A percentile compares a stretch with the other conserved stretches of the same genome.
These are phyloP conservation scores for Caenorhabditis tropicalis DNA, from an alignment of 1,140 invertebrate species.

Conservation along the genomic window DNA sequence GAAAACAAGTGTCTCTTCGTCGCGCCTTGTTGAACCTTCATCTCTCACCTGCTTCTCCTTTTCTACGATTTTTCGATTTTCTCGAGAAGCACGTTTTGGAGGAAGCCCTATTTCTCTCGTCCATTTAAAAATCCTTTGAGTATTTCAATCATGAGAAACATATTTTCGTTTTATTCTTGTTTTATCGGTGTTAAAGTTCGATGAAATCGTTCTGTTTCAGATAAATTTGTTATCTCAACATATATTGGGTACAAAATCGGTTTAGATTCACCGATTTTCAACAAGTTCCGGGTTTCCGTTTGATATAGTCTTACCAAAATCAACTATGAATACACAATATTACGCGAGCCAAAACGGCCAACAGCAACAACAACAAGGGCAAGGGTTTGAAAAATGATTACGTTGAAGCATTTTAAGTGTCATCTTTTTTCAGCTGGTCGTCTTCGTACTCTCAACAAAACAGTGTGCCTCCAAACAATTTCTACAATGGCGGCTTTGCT, in stretches of 20 bases:
- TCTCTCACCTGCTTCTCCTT: neutral
- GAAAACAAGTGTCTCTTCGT: slow-evolving; percentile 27
- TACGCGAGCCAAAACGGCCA: slow-evolving; percentile 29
- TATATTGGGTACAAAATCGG: slow-evolving; percentile 37
- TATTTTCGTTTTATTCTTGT: no score
- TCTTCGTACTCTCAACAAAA: slow-evolving; percentile 16
- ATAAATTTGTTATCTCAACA: neutral
- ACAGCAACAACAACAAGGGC: slow-evolving; percentile 5
- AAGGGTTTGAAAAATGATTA: neutral
- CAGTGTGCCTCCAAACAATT: neutral
- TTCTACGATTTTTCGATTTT: neutral
- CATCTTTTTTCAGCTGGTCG: slow-evolving; percentile 12
- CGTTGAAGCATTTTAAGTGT: no score
- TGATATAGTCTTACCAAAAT: slow-evolving; percentile 37
- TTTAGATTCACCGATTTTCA: slow-evolving; percentile 39
- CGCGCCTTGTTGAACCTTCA: neutral
- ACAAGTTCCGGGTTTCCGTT: slow-evolving; percentile 34
- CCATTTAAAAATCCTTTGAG: neutral
- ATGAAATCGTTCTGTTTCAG: no score
- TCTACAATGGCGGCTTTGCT: neutral
- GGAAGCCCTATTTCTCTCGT: neutral
- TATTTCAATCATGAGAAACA: no score
- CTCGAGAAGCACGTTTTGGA: neutral
- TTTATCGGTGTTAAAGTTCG: no score
- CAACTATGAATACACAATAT: slow-evolving; percentile 40